Evolutionary conservation across 2,797 vertebrate genomes (phyloP).

Genomic region (Pangasius djambal): DNA sequence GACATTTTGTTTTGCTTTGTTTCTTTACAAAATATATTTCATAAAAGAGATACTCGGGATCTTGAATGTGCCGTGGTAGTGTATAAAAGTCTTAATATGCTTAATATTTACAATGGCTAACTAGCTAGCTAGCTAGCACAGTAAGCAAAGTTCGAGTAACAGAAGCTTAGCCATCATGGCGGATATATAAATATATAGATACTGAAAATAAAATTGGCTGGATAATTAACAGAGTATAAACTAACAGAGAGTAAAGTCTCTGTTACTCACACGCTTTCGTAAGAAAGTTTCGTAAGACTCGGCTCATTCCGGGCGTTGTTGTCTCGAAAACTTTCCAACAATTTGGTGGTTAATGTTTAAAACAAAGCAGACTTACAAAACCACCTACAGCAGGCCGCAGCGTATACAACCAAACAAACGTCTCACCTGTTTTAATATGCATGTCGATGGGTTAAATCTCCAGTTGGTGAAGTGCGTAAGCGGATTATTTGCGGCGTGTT

Average conservation of each 20-base stretch:
- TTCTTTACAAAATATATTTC: background rate
- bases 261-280: background rate
- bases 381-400: fast-evolving
- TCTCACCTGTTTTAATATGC: conserved; percentile 82
- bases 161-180: conserved; percentile 15
- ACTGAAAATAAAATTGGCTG: background rate
- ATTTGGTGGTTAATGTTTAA: background rate
- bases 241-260: too few species aligned
- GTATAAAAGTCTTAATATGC: background rate
- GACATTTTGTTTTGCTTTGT: background rate
- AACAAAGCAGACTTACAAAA: background rate
- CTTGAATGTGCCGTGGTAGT: too few species aligned
- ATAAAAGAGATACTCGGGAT: background rate
- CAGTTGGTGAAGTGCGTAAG: background rate
- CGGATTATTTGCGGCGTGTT: conserved; percentile 3
- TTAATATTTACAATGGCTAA: background rate
- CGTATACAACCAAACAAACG: background rate
- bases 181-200: background rate
- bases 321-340: conserved; percentile 9
- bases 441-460: conserved; percentile 66
- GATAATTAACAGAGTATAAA: too few species aligned
- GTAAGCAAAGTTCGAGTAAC: conserved; percentile 3
- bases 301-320: conserved; percentile 26
- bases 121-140: background rate
- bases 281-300: conserved; percentile 30